Base-by-base conservation (phyloP, 2,888 invertebrate genomes). In the Ochropleura leucogaster region DNA sequence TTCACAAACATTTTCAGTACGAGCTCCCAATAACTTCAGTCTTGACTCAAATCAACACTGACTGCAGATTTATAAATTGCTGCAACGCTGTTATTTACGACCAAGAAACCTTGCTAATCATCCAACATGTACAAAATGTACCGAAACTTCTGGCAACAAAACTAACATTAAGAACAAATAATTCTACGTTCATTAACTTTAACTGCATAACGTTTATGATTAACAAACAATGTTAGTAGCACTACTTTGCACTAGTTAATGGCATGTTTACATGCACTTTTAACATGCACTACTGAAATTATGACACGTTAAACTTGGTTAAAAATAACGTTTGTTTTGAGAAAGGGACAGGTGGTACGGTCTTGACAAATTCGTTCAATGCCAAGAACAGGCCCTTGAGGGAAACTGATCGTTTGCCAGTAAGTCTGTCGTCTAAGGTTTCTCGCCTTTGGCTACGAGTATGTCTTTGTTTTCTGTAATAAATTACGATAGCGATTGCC, bases 381-480 rank as follows among this genome's bases (percentile, higher is more conserved):
- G 89, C 87, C 89, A 89, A 90, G 84, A 79, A 70, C 84, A 73
- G 75, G 77, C 81, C 81, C 79, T 86, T 84, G 79, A 68, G 64
- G 63, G 77, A 74, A 62, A 64, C 51, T 20, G 63, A 20, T 57
- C 42, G 68, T 20, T 67, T 86, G 87, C 78, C 85, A 85, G 71
- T 47, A 53, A n/a, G 63, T 67, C 71, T 77, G 67, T 65, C 51
- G 53, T 63, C 20, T 55, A 47, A 72, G 51, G 53, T 71, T 72
- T 47, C 5, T 66, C 60, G 55, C 4, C 10, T 80, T 47, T 68
- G 20, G 51, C 57, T 70, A 63, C 18, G 7, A 67, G 63, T 20
- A 67, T n/a, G 60, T 55, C 40, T 59, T 55, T 30, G 16, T n/a
- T 42, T 18, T 51, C n/a, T 44, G 12, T 20, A 40, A 59, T 59